Evolutionary conservation across 2,888 invertebrate genomes (phyloP).

Genomic region (Smittia aterrima): DNA sequence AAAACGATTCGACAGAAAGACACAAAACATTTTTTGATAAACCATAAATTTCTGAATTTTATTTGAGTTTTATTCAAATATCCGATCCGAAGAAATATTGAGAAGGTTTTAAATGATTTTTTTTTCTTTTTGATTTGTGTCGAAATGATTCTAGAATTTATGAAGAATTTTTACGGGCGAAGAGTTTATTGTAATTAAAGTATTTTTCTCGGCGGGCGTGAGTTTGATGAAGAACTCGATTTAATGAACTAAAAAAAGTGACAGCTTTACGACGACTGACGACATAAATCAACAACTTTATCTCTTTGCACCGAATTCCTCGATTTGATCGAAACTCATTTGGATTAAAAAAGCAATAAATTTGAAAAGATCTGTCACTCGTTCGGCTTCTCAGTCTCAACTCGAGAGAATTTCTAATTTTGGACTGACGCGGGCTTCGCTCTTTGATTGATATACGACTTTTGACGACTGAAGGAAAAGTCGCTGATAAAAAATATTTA

Average conservation of each 20-base stretch:
- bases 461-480: neutral
- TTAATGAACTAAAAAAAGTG: slow-evolving; percentile 30
- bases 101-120: neutral
- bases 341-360: slow-evolving; percentile 31
- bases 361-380: neutral
- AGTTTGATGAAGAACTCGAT: slow-evolving; percentile 3
- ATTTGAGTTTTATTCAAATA: slow-evolving; percentile 35
- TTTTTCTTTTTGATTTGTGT: slow-evolving; percentile 3
- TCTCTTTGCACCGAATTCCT: neutral
- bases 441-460: slow-evolving; percentile 8
- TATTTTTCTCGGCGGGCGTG: neutral
- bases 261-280: slow-evolving; percentile 28
- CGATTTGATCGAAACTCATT: slow-evolving; percentile 29
- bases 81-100: neutral
- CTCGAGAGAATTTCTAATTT: neutral
- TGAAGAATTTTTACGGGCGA: neutral
- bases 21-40: slow-evolving; percentile 30
- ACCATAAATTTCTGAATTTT: slow-evolving; percentile 32
- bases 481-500: neutral
- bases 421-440: neutral
- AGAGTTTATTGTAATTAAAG: slow-evolving; percentile 22
- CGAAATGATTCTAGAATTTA: slow-evolving; percentile 7
- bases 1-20: slow-evolving; percentile 7
- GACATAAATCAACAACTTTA: slow-evolving; percentile 36
- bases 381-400: neutral